phyloP scores from a whole-genome alignment of 2,888 invertebrate genomes.

The Amphipyra tragopoginis region DNA sequence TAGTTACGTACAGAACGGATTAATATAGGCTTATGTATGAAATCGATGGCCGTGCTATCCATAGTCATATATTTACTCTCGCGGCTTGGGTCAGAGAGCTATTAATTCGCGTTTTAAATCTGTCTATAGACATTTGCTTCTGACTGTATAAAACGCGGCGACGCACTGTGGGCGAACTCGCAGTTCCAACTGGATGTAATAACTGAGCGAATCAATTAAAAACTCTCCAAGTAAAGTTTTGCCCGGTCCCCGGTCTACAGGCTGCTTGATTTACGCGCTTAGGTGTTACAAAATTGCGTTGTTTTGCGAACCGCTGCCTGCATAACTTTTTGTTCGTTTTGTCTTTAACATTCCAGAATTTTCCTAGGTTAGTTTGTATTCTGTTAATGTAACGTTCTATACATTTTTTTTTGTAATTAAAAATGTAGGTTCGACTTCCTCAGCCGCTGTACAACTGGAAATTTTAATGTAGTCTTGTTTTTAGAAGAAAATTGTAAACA shows the following conservation, averaged over 20 bases:
- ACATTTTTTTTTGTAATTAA: constrained; percentile 45
- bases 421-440: constrained; percentile 22
- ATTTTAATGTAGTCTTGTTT: constrained; percentile 18
- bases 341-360: constrained; percentile 27
- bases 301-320: constrained; percentile 56
- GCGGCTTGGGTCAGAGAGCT: too few species aligned
- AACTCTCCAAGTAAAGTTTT: constrained; percentile 71
- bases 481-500: constrained; percentile 24
- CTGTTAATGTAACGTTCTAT: constrained; percentile 47
- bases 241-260: constrained; percentile 54
- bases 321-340: constrained; percentile 56
- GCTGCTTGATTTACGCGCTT: constrained; percentile 72
- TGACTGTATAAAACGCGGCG: constrained; percentile 18
- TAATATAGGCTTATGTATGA: too few species aligned
- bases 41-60: too few species aligned
- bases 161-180: constrained; percentile 45
- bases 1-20: too few species aligned
- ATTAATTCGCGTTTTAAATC: too few species aligned
- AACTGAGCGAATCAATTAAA: constrained; percentile 74
- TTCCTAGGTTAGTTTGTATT: constrained; percentile 37
- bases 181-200: constrained; percentile 62
- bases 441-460: constrained; percentile 10
- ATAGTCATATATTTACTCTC: too few species aligned
- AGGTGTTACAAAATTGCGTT: constrained; percentile 59
- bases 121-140: too few species aligned